Evolutionary conservation across 2,797 vertebrate species (phyloP), one percentile per base, ranked within the genome.

Genomic region (Xiphorhynchus erythropygius): DNA sequence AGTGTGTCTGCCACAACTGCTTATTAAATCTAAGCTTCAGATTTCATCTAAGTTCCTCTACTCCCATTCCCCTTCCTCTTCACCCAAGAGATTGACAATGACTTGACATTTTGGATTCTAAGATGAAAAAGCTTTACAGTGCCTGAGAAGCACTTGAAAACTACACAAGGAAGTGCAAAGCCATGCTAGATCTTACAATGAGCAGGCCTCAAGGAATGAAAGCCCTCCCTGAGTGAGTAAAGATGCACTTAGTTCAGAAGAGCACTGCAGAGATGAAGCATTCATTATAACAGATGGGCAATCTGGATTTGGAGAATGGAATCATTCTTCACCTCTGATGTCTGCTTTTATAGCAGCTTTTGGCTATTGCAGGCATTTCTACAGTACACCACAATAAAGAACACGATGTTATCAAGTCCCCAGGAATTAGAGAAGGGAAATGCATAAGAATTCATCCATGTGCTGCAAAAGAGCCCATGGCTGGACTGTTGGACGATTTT

Each of bases 391-490:
- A 83, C 28, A 91, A 30, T 11, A 46, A 64, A 64, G 21, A 78
- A n/a, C 23, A 62, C 13, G 23, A 33, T 62, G 8, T 52, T 73
- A 56, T 1, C 63, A 33, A 17, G 30, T 71, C 13, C 41, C 35
- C 19, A 17, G 28, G 17, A 76, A 60, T 67, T 7, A 50, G 47
- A 65, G 82, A 71, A 44, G 25, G 33, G 52, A 68, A 89, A 76
- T 0, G 0, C 4, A 0, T 6, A 57, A 56, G 49, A 68, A 87
- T 63, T 64, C 28, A 47, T 47, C 28, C 33, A 12, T 1, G 12
- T 50, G 18, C 33, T 83, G 55, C 9, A 69, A 13, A 0, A 77
- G 39, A 77, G n/a, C 35, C 10, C 13, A 28, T 8, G 46, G 44
- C 30, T 35, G 11, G 23, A 49, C 7, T 60, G 9, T 11, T 56